Evolutionary conservation across 2,888 invertebrate species (phyloP), one percentile per base, ranked within the genome.

Genomic region (Melipona beecheii): DNA sequence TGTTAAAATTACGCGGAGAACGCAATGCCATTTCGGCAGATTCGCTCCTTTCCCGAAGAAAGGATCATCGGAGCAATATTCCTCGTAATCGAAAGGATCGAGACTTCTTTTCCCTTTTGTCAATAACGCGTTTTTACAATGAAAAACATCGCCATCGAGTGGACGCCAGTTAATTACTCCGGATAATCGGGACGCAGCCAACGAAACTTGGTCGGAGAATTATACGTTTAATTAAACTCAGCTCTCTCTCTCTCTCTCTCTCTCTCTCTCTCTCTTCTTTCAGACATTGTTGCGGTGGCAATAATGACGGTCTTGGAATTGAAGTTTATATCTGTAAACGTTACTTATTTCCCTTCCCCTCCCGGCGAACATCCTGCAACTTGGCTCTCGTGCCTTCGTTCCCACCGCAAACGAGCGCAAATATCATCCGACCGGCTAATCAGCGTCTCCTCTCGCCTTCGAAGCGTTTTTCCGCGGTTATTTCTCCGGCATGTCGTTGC

Each of bases 171-270:
- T 78, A 81, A 81, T 78, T 72, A 49, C 54, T 70, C 52, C 15
- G 17, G 52, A 49, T 66, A 72, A 81, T 81, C 78, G 78, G 31
- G 52, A 71, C 58, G 50, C 58, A 2, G 52, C 66, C 43, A 43
- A 9, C 17, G 66, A 24, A 72, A 81, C 60, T 54, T 31, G 6
- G 17, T 31, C 49, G 24, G 24, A 81, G 77, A 54, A 81, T 78
- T 78, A 72, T 54, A 52, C 72, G 65, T 81, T 78, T 72, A 68
- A 72, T 78, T 66, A 69, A 70, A 36, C 70, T 17, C 15, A 27
- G 54, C 52, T 9, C 43, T 43, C 43, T 43, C 43, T 43, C 43
- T 11, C 43, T 43, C 43, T 36, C 43, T 43, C 36, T 36, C 36
- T 36, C 6, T 36, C 36, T 9, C 9, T 36, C 9, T 9, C 36